Percentiles rank a stretch among this genome's conserved stretches.
These are phyloP conservation scores for Orthonychiurus folsomi DNA, from an alignment of 2,888 invertebrate genomes.

Conservation along the genomic window DNA sequence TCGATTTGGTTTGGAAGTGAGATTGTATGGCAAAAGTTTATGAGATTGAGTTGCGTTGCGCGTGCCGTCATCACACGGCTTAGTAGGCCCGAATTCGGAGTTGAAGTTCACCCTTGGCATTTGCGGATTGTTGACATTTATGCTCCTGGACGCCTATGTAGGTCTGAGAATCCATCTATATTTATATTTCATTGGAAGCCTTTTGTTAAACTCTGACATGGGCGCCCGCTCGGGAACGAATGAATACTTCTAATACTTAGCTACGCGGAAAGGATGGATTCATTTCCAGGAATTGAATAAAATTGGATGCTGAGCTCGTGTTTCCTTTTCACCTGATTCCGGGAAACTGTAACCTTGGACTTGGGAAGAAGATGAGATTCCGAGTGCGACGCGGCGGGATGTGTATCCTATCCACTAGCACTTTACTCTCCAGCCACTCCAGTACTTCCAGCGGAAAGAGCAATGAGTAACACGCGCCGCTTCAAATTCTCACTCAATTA, in stretches of 20 bases:
- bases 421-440: too few relatives aligned
- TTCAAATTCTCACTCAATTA: not conserved
- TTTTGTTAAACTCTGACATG: not conserved
- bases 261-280: not conserved
- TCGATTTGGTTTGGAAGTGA: not conserved
- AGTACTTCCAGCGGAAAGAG: too few relatives aligned
- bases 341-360: not conserved
- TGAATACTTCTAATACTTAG: too few relatives aligned
- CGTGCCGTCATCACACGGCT: not conserved
- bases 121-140: not conserved
- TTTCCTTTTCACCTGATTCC: not conserved
- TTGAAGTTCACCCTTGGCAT: not conserved
- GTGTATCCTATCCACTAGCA: too few relatives aligned
- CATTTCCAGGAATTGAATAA: not conserved
- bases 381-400: not conserved
- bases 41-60: not conserved
- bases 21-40: not conserved
- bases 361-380: not conserved
- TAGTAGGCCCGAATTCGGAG: not conserved
- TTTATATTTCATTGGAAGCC: not conserved
- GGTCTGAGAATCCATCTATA: not conserved
- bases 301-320: not conserved
- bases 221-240: too few relatives aligned
- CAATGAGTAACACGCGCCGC: too few relatives aligned
- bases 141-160: not conserved